Evolutionary conservation across 2,113 vertebrate genomes (phyloP).

Genomic region (Actinemys pallida): DNA sequence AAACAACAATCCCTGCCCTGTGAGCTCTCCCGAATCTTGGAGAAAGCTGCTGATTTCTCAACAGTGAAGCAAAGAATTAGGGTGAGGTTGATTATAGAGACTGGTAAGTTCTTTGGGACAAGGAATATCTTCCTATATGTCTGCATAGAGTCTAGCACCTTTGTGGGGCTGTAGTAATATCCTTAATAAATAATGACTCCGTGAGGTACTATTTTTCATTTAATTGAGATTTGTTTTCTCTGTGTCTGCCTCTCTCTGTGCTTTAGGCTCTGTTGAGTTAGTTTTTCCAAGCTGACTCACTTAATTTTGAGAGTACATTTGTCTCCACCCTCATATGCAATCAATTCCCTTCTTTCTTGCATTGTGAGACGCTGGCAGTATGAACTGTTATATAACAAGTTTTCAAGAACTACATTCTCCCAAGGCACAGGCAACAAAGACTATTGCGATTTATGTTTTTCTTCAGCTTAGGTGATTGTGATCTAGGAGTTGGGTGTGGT

Average conservation of each 20-base stretch:
- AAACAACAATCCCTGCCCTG: neutral
- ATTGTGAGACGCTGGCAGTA: conserved; percentile 61
- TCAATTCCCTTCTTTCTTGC: conserved; percentile 63
- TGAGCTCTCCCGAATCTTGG: neutral
- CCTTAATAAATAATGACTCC: neutral
- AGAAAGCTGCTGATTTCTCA: conserved; percentile 20
- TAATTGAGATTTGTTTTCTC: neutral
- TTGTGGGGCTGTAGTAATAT: neutral
- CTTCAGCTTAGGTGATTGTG: conserved; percentile 29
- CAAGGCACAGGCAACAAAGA: conserved; percentile 12
- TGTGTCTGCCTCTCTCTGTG: neutral
- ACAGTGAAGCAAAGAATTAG: conserved; percentile 24
- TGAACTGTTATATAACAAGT: conserved; percentile 58
- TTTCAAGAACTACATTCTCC: conserved; percentile 53
- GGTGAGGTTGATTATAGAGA: neutral
- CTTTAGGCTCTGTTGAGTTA: conserved; percentile 62
- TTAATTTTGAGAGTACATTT: conserved; percentile 63
- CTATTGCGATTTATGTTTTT: conserved; percentile 17
- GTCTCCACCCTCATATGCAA: conserved; percentile 72
- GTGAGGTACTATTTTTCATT: neutral
- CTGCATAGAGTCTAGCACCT: neutral
- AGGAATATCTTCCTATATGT: neutral
- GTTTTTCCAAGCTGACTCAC: conserved; percentile 74
- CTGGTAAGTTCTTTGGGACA: neutral
- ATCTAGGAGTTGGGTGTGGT: conserved; percentile 35